Percentiles rank a stretch among this genome's conserved stretches.
These are phyloP conservation scores for Lagenorhynchus albirostris DNA, from an alignment of 2,113 vertebrate species.

Conservation along the genomic window DNA sequence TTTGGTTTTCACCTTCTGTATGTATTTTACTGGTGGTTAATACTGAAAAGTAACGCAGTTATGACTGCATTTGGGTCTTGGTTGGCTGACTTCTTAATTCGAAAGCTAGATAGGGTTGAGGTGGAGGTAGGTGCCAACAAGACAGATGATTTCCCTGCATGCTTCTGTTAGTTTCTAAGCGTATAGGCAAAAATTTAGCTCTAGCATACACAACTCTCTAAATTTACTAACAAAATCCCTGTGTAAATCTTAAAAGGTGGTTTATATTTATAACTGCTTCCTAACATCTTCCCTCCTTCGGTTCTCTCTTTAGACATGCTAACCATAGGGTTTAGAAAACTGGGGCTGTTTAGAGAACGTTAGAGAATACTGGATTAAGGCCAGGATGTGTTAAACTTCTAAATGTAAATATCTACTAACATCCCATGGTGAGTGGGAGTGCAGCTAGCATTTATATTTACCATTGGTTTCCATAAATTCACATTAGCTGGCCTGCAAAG, in stretches of 20 bases:
- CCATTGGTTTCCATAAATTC: slow-evolving; percentile 47
- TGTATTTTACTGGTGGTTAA: background rate
- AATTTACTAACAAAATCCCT: slow-evolving; percentile 70
- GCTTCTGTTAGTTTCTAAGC: slow-evolving; percentile 48
- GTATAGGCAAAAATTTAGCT: slow-evolving; percentile 28
- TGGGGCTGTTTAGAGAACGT: slow-evolving; percentile 56
- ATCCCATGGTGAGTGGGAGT: background rate
- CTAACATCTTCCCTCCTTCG: slow-evolving; percentile 24
- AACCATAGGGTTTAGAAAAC: slow-evolving; percentile 64
- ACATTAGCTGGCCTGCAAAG: slow-evolving; percentile 52
- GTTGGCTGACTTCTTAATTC: background rate
- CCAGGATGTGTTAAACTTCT: slow-evolving; percentile 65
- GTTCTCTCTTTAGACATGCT: slow-evolving; percentile 57
- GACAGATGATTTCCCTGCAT: background rate
- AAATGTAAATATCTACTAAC: slow-evolving; percentile 61
- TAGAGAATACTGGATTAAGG: slow-evolving; percentile 56
- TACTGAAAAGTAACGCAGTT: background rate
- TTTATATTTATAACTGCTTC: slow-evolving; percentile 69
- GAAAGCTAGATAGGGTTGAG: background rate
- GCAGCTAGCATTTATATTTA: slow-evolving; percentile 40
- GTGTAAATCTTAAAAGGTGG: slow-evolving; percentile 58
- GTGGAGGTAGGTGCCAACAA: background rate
- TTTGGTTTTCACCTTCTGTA: background rate
- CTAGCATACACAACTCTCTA: slow-evolving; percentile 38
- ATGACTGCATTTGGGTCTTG: background rate